Base-by-base conservation (phyloP, 2,888 invertebrate species). In the Chrysodeixis includens region DNA sequence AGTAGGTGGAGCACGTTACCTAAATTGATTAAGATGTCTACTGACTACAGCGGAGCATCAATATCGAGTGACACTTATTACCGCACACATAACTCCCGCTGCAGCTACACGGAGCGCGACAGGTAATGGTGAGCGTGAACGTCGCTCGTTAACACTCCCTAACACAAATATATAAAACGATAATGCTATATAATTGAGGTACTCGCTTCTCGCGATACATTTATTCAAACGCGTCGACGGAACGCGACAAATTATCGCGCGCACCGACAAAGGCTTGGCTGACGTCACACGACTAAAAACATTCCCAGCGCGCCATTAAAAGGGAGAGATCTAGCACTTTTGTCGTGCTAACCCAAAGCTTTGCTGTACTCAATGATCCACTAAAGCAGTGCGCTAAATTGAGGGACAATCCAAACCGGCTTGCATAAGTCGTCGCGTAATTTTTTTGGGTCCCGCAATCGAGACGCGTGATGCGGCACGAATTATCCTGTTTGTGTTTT, bases 221-320 rank as follows among this genome's bases (percentile, higher is more conserved):
- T 79, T 81, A 79, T 80, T 75, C 79, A 80, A 76, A 81, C 66
- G 77, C 69, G 72, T 72, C 76, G 77, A 59, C 68, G 69, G 75
- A 76, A 76, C 84, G 74, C 75, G 77, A 82, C 78, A 81, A 81
- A 81, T 81, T 66, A 79, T 81, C 73, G 55, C 66, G 69, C 65
- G 63, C 70, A 70, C 79, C 77, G 81, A 73, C 84, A 79, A 79
- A 78, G 82, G 70, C 75, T 69, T 70, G 74, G 58, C 83, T 86
- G 85, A 83, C 85, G 77, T 73, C 72, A 80, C 72, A 60, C 63
- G 65, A 66, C 76, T 84, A 80, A 84, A 86, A 88, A 90, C 91
- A 87, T 88, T 89, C 87, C 88, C 86, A 87, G 81, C 86, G 84
- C 82, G 76, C 83, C 86, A 86, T 88, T 87, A 86, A 82, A 82